phyloP scores from a whole-genome alignment of 2,113 vertebrate species.

The Syngnathus floridae region DNA sequence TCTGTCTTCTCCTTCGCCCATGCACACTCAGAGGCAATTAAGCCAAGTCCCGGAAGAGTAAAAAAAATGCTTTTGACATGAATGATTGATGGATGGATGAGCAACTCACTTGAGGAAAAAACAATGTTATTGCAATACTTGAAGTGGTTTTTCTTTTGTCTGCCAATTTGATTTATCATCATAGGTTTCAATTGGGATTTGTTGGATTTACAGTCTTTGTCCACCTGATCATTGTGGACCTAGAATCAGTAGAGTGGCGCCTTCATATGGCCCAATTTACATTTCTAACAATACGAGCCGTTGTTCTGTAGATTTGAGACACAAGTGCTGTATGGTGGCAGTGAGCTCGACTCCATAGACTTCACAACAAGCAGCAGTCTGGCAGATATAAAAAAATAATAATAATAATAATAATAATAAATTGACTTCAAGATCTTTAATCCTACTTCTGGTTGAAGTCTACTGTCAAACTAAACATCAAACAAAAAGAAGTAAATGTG shows the following conservation, averaged over 20 bases:
- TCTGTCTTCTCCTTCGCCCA: constrained; percentile 50
- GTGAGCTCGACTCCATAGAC: background rate
- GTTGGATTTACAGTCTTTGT: background rate
- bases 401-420: too few relatives aligned
- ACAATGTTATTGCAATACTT: constrained; percentile 54
- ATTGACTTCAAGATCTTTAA: background rate
- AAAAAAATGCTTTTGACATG: constrained; percentile 41
- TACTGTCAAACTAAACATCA: background rate
- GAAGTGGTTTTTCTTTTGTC: constrained; percentile 38
- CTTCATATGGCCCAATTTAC: background rate
- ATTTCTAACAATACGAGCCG: background rate
- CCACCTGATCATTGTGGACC: background rate
- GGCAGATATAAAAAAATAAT: background rate
- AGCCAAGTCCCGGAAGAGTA: constrained; percentile 27
- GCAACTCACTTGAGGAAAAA: constrained; percentile 43
- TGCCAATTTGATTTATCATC: constrained; percentile 5
- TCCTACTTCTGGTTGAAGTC: too few relatives aligned
- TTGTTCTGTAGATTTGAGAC: background rate
- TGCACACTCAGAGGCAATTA: constrained; percentile 54
- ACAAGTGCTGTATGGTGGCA: too few relatives aligned
- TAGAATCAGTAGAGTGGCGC: background rate
- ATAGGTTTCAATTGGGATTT: constrained; percentile 5
- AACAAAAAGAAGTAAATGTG: too few relatives aligned
- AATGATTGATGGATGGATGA: constrained; percentile 67
- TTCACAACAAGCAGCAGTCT: background rate